These are phyloP conservation scores for Leucophenga maculata DNA, from an alignment of 2,888 invertebrate genomes.

Conservation along the genomic window DNA sequence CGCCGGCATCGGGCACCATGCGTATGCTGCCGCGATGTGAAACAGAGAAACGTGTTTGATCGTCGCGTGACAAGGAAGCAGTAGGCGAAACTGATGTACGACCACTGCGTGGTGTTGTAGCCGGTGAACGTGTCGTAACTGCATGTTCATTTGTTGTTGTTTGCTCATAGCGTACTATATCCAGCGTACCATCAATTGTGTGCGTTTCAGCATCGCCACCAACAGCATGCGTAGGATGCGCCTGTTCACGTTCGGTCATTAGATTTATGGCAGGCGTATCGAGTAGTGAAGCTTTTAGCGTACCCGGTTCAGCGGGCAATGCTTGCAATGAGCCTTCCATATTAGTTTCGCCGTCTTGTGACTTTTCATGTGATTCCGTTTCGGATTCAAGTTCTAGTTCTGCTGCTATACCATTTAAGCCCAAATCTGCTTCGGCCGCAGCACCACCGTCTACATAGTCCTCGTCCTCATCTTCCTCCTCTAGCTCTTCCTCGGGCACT, in stretches of 20 bases:
- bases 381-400: constrained; percentile 61
- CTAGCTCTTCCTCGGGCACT: constrained; percentile 54
- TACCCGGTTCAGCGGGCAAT: constrained; percentile 91
- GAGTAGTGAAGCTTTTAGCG: constrained; percentile 89
- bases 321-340: constrained; percentile 91
- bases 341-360: constrained; percentile 46
- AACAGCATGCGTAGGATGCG: constrained; percentile 77
- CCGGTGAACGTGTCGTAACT: constrained; percentile 35
- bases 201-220: constrained; percentile 54
- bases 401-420: constrained; percentile 65
- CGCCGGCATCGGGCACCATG: constrained; percentile 70
- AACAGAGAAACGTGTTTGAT: constrained; percentile 61
- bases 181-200: constrained; percentile 51
- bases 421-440: constrained; percentile 68
- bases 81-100: constrained; percentile 51
- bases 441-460: constrained; percentile 66
- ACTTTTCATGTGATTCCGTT: constrained; percentile 57
- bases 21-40: constrained; percentile 78
- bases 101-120: constrained; percentile 40
- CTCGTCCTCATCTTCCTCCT: constrained; percentile 65
- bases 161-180: constrained; percentile 53
- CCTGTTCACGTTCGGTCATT: constrained; percentile 96
- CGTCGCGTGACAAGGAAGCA: constrained; percentile 40
- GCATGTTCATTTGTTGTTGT: constrained; percentile 32
- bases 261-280: constrained; percentile 90